phyloP scores from a whole-genome alignment of 2,888 invertebrate species.

The Cerastis rubricosa region DNA sequence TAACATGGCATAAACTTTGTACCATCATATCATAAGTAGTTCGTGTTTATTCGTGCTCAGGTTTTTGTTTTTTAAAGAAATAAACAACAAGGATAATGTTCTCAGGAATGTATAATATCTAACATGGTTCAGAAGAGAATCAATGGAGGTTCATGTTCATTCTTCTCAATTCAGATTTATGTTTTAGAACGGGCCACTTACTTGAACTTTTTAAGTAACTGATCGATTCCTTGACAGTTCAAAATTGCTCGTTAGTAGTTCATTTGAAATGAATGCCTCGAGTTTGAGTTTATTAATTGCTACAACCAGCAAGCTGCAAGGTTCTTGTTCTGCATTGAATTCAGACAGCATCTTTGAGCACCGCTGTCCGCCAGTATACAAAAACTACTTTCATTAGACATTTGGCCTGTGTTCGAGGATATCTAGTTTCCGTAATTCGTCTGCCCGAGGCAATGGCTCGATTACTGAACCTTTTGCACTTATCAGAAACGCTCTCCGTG shows the following conservation, averaged over 20 bases:
- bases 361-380: conserved; percentile 26
- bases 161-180: background rate
- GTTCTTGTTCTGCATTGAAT: background rate
- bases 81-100: background rate
- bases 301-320: background rate
- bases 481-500: conserved; percentile 38
- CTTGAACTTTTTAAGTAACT: background rate
- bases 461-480: conserved; percentile 58
- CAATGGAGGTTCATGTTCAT: background rate
- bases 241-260: background rate
- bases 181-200: background rate
- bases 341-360: conserved; percentile 38
- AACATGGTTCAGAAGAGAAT: background rate
- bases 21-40: background rate
- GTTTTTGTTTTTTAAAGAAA: background rate
- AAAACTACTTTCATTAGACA: conserved; percentile 62
- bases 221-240: background rate
- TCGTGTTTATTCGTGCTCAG: background rate
- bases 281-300: background rate
- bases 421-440: conserved; percentile 68
- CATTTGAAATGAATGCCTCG: background rate
- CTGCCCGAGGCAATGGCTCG: conserved; percentile 58
- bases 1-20: background rate
- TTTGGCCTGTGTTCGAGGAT: conserved; percentile 50
- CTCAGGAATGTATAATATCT: background rate